Base-by-base conservation (phyloP, 2,113 vertebrate genomes). In the Hypanus sabinus region DNA sequence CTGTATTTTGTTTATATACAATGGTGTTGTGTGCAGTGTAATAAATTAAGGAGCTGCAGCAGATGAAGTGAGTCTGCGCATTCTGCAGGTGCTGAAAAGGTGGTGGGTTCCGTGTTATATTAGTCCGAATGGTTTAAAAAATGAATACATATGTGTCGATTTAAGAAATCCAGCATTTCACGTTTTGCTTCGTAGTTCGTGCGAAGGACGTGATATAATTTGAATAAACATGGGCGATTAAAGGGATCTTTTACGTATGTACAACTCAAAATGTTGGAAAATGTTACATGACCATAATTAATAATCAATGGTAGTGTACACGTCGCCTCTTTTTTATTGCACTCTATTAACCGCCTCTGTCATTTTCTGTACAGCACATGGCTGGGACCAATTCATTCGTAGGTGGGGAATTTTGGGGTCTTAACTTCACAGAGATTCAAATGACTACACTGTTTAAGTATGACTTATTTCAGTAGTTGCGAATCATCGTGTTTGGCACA, bases 31-130 rank as follows among this genome's bases (percentile, higher is more conserved):
- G 96, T 96, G 97, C 96, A 95, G 96, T 96, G 96, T 96, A 95
- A 96, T 96, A 96, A 96, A 96, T 96, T 95, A 96, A 94, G 96
- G 96, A 96, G 96, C 97, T 97, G 98, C 98, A 97, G 97, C 96
- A 97, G 95, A 95, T 96, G 97, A 95, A 96, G 95, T 95, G 97
- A 97, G 97, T 96, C 96, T 97, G 97, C 97, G 97, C 97, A 97
- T 98, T 97, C 98, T 98, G 98, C 98, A 98, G 98, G 97, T 98
- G 98, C 97, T 97, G 97, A 95, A 95, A 96, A 96, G 97, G 97
- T 97, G 97, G 95, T 95, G 85, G 85, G 60, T 14, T 90, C 85
- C 62, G 60, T 90, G 60, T 90, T 65, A 90, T 65, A n/a, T 68
- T 65, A 33, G 85, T 33, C n/a, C 76, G 76, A 79, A 11, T 65